A percentile compares a stretch with the other conserved stretches of the same genome.
These are phyloP conservation scores for Lycodopsis pacificus DNA, from an alignment of 2,797 vertebrate genomes.

Conservation along the genomic window DNA sequence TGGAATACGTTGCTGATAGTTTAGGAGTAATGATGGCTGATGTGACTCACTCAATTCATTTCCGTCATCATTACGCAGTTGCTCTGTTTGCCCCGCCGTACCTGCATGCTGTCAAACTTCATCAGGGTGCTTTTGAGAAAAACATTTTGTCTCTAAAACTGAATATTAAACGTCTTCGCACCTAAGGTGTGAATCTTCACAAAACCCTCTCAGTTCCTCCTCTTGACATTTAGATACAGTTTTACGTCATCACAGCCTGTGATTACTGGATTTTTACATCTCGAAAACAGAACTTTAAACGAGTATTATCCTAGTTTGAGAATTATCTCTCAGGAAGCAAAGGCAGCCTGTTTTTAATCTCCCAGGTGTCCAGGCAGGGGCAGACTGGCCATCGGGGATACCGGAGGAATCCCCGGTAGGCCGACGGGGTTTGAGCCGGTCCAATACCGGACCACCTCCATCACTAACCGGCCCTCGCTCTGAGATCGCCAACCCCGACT, in stretches of 20 bases:
- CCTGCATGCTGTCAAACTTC: constrained; percentile 10
- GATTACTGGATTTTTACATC: not conserved
- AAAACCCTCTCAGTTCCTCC: not conserved
- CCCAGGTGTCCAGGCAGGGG: too few species aligned
- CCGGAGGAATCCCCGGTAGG: too few species aligned
- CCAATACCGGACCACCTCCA: too few species aligned
- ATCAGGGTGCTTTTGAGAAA: not conserved
- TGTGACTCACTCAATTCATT: constrained; percentile 9
- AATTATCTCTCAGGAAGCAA: not conserved
- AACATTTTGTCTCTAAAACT: not conserved
- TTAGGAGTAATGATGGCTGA: too few species aligned
- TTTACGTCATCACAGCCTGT: not conserved
- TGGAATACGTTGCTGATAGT: not conserved
- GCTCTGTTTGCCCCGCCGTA: not conserved
- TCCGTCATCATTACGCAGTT: constrained; percentile 6
- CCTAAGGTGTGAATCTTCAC: constrained; percentile 12
- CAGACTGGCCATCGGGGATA: too few species aligned
- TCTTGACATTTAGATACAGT: not conserved
- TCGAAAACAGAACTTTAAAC: not conserved
- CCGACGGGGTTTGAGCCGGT: too few species aligned
- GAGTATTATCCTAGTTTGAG: not conserved
- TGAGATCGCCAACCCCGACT: too few species aligned
- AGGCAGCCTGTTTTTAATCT: not conserved
- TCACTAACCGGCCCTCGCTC: too few species aligned
- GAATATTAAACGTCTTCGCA: constrained; percentile 9